Percentiles rank a stretch among this genome's conserved stretches.
phyloP scores from a whole-genome alignment of 2,888 invertebrate species.

The Sepiola atlantica region DNA sequence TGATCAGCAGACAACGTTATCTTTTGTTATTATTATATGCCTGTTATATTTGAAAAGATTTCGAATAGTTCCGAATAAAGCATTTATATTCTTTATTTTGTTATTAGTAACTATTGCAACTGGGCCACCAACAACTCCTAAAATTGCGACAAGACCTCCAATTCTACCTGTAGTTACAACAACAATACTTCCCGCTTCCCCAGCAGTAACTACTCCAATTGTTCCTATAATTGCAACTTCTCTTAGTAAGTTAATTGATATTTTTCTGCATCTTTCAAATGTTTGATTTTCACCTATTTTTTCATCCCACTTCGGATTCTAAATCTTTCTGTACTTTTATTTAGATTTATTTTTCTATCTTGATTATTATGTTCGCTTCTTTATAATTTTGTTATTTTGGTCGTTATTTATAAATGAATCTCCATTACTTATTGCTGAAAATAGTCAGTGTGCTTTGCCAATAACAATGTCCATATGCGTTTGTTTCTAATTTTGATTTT shows the following conservation, averaged over 20 bases:
- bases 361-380: no score
- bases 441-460: background rate
- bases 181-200: background rate
- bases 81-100: background rate
- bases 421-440: background rate
- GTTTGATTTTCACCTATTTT: background rate
- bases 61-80: background rate
- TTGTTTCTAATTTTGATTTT: background rate
- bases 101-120: background rate
- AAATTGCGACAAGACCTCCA: background rate
- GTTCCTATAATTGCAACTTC: background rate
- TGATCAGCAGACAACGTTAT: no score
- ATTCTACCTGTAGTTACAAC: background rate
- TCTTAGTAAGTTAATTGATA: background rate
- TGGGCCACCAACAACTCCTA: background rate
- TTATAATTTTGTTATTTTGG: no score
- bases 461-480: background rate
- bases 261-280: background rate
- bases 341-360: background rate
- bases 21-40: background rate
- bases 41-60: background rate
- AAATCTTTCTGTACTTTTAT: background rate
- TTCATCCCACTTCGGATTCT: background rate
- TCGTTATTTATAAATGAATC: no score
- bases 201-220: background rate